Conservation (phyloP, 2,888 invertebrate genomes). For the Gortyna flavago region DNA sequence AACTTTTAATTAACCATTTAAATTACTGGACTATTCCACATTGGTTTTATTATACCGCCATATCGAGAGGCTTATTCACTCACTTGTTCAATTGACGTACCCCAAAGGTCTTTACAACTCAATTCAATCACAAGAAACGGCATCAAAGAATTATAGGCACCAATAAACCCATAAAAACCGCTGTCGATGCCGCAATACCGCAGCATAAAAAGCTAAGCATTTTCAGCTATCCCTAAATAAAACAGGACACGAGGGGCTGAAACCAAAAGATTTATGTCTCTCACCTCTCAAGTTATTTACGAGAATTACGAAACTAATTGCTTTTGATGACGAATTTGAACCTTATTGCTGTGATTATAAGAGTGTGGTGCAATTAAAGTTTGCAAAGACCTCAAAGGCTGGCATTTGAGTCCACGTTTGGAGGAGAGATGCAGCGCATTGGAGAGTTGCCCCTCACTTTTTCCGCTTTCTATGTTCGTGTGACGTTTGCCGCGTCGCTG, state of each 20-base stretch:
- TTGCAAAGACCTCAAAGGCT: constrained; percentile 67
- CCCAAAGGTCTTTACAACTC: constrained; percentile 66
- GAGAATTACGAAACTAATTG: constrained; percentile 73
- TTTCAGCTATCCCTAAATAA: constrained; percentile 74
- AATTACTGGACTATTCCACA: constrained; percentile 43
- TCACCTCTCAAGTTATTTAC: constrained; percentile 75
- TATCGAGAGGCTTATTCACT: constrained; percentile 50
- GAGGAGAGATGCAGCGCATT: constrained; percentile 51
- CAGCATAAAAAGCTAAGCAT: constrained; percentile 69
- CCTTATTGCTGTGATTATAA: constrained; percentile 63
- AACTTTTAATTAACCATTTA: constrained; percentile 53
- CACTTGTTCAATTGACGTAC: constrained; percentile 54
- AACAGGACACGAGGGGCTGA: constrained; percentile 69
- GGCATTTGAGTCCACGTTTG: constrained; percentile 51
- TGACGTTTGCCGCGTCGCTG: constrained; percentile 45
- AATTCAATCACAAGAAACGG: constrained; percentile 63
- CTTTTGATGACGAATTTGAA: constrained; percentile 67
- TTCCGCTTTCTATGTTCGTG: constrained; percentile 44
- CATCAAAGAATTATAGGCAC: constrained; percentile 65
- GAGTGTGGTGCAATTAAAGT: constrained; percentile 63
- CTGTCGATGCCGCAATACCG: constrained; percentile 63
- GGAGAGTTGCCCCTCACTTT: constrained; percentile 53
- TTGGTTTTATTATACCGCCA: constrained; percentile 49
- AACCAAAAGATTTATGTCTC: constrained; percentile 75
- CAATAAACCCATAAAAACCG: constrained; percentile 66